Percentiles rank a stretch among this genome's conserved stretches.
Conservation (phyloP, 1,140 invertebrate genomes). For the Schlechtendalia chinensis region DNA sequence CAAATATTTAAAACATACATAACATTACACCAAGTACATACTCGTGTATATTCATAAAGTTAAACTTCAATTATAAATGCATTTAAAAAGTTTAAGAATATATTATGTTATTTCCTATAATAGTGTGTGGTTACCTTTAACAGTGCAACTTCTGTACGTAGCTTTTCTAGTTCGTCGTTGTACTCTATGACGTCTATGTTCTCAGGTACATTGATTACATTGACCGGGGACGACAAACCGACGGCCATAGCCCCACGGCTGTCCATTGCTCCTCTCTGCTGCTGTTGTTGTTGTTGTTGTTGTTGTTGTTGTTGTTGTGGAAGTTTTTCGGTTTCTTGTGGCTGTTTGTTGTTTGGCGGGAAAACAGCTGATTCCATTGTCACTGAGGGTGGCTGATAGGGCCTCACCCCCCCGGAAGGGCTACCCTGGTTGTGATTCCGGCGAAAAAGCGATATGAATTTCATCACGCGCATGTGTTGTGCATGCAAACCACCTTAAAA, state of each 20-base stretch:
- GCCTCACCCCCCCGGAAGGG: conserved; percentile 38
- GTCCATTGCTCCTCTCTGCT: conserved; percentile 19
- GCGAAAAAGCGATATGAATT: conserved; percentile 48
- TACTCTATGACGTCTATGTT: neutral
- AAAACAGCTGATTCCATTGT: conserved; percentile 50
- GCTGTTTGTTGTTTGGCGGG: conserved; percentile 47
- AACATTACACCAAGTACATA: too few relatives aligned
- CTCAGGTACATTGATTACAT: neutral
- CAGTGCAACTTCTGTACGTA: conserved; percentile 20
- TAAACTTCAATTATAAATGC: too few relatives aligned
- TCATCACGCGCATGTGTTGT: conserved; percentile 26
- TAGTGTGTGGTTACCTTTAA: conserved; percentile 1
- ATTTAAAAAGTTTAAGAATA: too few relatives aligned
- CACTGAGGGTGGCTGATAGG: conserved; percentile 45
- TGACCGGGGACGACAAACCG: neutral
- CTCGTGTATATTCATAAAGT: neutral
- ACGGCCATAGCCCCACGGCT: neutral
- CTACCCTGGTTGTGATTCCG: conserved; percentile 47
- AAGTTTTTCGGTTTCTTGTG: conserved; percentile 36
- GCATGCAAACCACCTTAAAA: neutral
- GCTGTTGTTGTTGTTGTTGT: neutral
- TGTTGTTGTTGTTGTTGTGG: conserved; percentile 2
- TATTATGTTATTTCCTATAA: too few relatives aligned
- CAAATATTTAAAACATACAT: neutral
- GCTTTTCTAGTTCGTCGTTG: neutral